Evolutionary conservation across 2,113 vertebrate genomes (phyloP), one percentile per base, ranked within the genome.

Genomic region (Amazona vittata): DNA sequence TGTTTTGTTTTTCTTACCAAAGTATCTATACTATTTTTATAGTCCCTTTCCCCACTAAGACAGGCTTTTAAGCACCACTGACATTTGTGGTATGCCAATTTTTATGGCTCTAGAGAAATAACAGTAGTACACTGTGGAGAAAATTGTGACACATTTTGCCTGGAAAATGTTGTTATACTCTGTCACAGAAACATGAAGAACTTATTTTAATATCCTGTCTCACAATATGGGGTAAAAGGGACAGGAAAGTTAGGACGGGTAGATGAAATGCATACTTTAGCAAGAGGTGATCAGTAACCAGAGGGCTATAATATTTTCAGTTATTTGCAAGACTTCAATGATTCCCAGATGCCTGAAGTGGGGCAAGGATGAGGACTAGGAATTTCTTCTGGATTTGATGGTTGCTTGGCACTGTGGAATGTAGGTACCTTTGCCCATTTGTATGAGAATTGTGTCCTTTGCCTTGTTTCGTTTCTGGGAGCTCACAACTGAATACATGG

Each of bases 321-420:
- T 84, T 82, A 86, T 71, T 93, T 90, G 68, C 50, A 75, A 92
- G 69, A 84, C 35, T 84, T 86, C 83, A 92, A 9, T 86, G 90
- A 80, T 71, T 93, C 86, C 68, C 89, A 83, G 92, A 90, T 96
- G 88, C 64, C 68, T 93, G 24, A 81, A 88, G 39, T 22, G 82
- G 64, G 55, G 73, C 73, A 96, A 77, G 73, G 73, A 94, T 86
- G 53, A 95, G 35, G 64, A 76, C 63, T 53, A 64, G 73, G 79
- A 83, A 89, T 91, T 89, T 75, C 80, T 88, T 75, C 57, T 86
- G 90, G 94, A 86, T 94, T 89, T 96, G 88, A 90, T 84, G 92
- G 90, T 86, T 95, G 88, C 90, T 69, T 90, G 88, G 86, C 92
- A 80, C 76, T 76, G 88, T 86, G 96, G 93, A 93, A 97, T 94